These are phyloP conservation scores for Mixornis gularis DNA, from an alignment of 2,113 vertebrate genomes.

Conservation along the genomic window DNA sequence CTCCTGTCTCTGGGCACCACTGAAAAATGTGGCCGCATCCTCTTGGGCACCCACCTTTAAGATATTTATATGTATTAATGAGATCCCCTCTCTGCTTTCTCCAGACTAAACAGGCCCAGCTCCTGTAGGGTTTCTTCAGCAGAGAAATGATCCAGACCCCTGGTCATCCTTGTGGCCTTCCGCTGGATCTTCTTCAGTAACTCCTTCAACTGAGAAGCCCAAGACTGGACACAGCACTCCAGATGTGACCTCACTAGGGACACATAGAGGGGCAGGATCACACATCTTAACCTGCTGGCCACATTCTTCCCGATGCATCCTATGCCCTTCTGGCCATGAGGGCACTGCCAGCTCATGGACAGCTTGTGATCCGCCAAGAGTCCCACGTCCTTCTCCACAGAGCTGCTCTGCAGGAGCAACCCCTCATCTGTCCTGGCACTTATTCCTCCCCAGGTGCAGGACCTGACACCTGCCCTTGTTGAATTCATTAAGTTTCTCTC, in stretches of 20 bases:
- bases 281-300: neutral
- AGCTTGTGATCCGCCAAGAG: too few species aligned
- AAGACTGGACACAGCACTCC: neutral
- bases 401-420: too few species aligned
- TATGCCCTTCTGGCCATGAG: neutral
- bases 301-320: neutral
- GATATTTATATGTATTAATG: too few species aligned
- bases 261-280: fast-evolving
- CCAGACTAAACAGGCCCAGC: neutral
- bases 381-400: too few species aligned
- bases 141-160: neutral
- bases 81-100: neutral
- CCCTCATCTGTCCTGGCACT: too few species aligned
- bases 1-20: neutral
- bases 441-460: too few species aligned
- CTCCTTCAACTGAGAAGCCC: neutral
- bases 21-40: neutral
- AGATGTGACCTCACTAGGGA: neutral
- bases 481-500: too few species aligned
- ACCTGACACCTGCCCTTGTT: too few species aligned
- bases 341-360: too few species aligned
- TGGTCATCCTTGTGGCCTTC: neutral
- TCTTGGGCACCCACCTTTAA: too few species aligned
- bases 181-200: neutral
- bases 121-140: neutral